Evolutionary conservation across 1,140 invertebrate species (phyloP), one percentile per base, ranked within the genome.

Genomic region (Diachasma alloeum): DNA sequence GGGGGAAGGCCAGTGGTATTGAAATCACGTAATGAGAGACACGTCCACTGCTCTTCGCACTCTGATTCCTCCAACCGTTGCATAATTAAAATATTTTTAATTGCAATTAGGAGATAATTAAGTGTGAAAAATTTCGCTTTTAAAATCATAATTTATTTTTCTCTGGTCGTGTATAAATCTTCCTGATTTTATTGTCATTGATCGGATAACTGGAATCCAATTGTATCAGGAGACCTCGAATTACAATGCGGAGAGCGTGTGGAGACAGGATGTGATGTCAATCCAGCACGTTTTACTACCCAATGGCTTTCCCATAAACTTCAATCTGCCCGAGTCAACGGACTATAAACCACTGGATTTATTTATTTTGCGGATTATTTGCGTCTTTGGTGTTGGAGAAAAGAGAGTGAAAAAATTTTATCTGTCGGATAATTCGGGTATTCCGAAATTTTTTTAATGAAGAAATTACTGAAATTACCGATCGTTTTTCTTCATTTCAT

Each of bases 261-360:
- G 19, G 15, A 15, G 48, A 56, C 48, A 56, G 48, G 48, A 56
- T 56, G 48, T 19, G 48, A 56, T 56, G 48, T 56, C 48, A 56
- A 56, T 56, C 48, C 48, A 56, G n/a, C 48, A 56, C 48, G 48
- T 56, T 56, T 56, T 56, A 56, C 48, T 56, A 56, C 15, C 48
- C 48, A 56, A 56, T 56, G 48, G 48, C n/a, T 56, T 56, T 56
- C 48, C 48, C 48, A 56, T 56, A 56, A 56, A 56, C 48, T 56
- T 48, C 44, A 48, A 17, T 17, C 11, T 11, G 44, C 44, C 48
- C 48, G n/a, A 56, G 19, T 22, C 48, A 17, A 22, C 48, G n/a
- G 19, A 17, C n/a, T 22, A 22, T 56, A 56, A 56, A 56, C 48
- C 13, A 56, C 19, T 56, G 48, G 48, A 56, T 56, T 56, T 56